Percentiles rank a stretch among this genome's conserved stretches.
Conservation (phyloP, 2,797 vertebrate genomes). For the Spizella passerina region DNA sequence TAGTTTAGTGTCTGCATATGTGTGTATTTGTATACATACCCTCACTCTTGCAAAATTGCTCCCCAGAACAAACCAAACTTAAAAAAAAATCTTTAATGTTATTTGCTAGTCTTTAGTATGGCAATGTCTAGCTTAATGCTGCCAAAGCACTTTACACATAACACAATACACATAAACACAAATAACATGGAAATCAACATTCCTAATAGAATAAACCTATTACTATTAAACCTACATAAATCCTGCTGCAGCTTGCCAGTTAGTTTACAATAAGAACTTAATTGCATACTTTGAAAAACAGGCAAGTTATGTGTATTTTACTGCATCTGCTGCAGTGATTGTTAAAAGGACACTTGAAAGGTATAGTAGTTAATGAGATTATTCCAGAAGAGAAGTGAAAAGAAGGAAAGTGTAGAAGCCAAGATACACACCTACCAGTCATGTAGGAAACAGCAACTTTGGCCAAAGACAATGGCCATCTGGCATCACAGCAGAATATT, state of each 20-base stretch:
- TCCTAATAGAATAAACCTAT: background rate
- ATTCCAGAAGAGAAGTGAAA: background rate
- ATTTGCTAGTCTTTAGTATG: background rate
- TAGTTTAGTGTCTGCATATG: background rate
- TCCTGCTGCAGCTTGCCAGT: background rate
- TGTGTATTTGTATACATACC: background rate
- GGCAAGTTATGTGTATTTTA: background rate
- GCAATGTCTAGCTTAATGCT: background rate
- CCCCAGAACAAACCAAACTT: background rate
- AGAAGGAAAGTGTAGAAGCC: background rate
- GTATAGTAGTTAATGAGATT: background rate
- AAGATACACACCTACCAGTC: background rate
- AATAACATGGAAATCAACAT: background rate
- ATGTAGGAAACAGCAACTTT: background rate
- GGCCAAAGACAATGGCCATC: background rate
- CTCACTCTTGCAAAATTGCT: background rate
- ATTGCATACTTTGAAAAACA: background rate
- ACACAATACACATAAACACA: background rate
- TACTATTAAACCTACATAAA: background rate
- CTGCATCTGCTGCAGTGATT: background rate
- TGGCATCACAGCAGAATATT: background rate
- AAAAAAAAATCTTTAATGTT: background rate
- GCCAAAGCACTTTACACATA: background rate
- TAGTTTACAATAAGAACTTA: background rate
- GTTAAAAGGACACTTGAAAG: background rate